phyloP scores from a whole-genome alignment of 2,888 invertebrate species.

The Parasteatoda lunata region DNA sequence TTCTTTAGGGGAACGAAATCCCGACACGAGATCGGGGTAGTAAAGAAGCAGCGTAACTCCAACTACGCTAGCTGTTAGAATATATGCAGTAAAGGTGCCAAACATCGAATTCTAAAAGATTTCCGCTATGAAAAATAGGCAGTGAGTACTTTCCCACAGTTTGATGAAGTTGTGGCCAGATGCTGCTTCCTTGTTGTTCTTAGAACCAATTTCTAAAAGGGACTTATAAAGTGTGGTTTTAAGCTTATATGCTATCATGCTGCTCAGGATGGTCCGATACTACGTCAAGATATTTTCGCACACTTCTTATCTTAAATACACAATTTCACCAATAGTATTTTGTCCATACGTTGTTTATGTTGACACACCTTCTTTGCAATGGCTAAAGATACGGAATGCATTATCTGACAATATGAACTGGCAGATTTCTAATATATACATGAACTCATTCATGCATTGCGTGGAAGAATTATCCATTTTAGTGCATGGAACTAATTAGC shows the following conservation, averaged over 20 bases:
- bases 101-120: conserved; percentile 16
- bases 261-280: conserved; percentile 31
- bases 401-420: background rate
- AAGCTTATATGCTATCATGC: conserved; percentile 11
- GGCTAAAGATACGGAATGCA: background rate
- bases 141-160: background rate
- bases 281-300: conserved; percentile 29
- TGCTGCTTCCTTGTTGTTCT: background rate
- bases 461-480: too few species aligned
- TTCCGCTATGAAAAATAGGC: background rate
- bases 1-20: background rate
- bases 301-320: conserved; percentile 7
- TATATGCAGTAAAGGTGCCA: background rate
- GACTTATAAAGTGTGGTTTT: conserved; percentile 19
- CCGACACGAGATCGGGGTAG: background rate
- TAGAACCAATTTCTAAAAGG: background rate
- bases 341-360: background rate
- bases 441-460: too few species aligned
- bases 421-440: too few species aligned
- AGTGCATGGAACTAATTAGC: too few species aligned
- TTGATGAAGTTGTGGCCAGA: background rate
- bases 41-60: conserved; percentile 15
- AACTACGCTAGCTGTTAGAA: conserved; percentile 7
- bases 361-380: conserved; percentile 21
- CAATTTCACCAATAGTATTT: background rate